Conservation (phyloP, 2,797 vertebrate genomes). For the Hyperoplus lanceolatus region DNA sequence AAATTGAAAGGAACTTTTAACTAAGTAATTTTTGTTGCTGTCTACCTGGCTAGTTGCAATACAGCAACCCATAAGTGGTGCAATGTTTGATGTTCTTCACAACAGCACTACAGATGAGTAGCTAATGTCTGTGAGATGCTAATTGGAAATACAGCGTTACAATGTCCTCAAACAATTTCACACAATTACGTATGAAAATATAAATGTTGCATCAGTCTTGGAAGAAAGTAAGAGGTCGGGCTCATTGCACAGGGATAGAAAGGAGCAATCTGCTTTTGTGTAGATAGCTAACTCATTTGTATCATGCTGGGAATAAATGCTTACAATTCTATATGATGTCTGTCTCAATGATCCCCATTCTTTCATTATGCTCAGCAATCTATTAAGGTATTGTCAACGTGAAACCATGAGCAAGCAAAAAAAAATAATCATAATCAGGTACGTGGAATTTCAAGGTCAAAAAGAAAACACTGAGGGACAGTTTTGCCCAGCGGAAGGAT, state of each 20-base stretch:
- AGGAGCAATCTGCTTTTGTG: not conserved
- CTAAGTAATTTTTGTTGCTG: conserved; percentile 4
- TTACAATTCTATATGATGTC: not conserved
- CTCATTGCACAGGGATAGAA: not conserved
- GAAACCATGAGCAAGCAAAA: not conserved
- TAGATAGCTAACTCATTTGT: not conserved
- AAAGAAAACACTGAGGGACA: conserved; percentile 16
- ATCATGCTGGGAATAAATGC: not conserved
- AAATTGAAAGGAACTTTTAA: not conserved
- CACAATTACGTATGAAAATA: conserved; percentile 8
- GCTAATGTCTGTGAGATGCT: not conserved
- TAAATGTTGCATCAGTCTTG: not conserved
- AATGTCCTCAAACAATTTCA: not conserved
- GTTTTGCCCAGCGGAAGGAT: conserved; percentile 86
- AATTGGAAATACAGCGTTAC: not conserved
- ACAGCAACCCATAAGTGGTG: no score
- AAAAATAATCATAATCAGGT: not conserved
- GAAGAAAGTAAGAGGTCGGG: conserved; percentile 9
- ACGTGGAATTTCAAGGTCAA: conserved; percentile 32
- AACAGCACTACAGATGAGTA: conserved; percentile 11
- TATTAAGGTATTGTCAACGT: not conserved
- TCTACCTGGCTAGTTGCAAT: not conserved
- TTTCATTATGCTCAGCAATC: not conserved
- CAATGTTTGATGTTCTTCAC: no score
- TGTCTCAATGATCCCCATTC: not conserved